Evolutionary conservation across 2,888 invertebrate species (phyloP).

Genomic region (Pyrrhosoma nymphula): DNA sequence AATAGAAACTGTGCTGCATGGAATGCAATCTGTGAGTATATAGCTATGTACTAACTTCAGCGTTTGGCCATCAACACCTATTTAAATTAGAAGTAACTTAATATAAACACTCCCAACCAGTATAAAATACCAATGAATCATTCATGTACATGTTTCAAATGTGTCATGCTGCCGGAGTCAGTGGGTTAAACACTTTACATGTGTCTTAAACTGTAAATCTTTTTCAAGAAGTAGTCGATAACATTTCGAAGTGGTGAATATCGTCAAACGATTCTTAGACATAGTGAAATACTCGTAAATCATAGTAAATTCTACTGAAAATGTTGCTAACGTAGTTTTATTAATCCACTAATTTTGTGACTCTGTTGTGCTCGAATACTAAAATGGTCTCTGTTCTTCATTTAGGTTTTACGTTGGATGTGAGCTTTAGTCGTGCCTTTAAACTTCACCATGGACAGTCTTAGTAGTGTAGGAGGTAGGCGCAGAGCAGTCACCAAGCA

Average conservation of each 20-base stretch:
- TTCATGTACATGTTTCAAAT: neutral
- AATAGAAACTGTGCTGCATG: neutral
- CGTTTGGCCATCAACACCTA: neutral
- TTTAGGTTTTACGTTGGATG: slow-evolving; percentile 32
- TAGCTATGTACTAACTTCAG: neutral
- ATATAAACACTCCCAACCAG: neutral
- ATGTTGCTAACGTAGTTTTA: neutral
- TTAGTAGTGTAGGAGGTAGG: slow-evolving; percentile 81
- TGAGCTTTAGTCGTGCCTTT: slow-evolving; percentile 34
- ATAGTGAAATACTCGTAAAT: neutral
- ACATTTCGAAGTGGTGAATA: neutral
- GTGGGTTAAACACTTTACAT: no score
- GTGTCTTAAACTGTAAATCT: neutral
- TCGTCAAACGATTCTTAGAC: neutral
- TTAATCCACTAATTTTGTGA: no score
- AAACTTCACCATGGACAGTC: slow-evolving; percentile 66
- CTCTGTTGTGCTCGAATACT: neutral
- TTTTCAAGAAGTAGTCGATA: neutral
- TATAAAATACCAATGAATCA: neutral
- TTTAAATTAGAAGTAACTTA: neutral
- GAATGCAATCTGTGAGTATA: neutral
- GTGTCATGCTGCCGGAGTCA: neutral
- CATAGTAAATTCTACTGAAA: neutral
- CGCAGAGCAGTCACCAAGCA: slow-evolving; percentile 87
- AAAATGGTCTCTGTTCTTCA: neutral